Conservation (phyloP, 2,113 vertebrate genomes). For the Oreamnos americanus region DNA sequence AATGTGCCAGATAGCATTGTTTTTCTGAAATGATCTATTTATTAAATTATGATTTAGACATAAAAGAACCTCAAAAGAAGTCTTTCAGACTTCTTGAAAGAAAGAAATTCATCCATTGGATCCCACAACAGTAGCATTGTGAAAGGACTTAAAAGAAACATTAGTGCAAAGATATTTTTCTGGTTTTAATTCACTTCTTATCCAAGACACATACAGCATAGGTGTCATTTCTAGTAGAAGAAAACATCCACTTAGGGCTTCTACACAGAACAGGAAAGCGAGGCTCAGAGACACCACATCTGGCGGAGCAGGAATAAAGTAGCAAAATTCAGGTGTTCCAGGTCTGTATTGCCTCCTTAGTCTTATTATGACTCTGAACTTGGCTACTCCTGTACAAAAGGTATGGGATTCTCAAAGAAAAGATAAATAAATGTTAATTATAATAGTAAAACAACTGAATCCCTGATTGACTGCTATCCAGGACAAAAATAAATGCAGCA, state of each 20-base stretch:
- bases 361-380: background rate
- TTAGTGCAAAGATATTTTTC: background rate
- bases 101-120: background rate
- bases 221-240: background rate
- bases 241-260: background rate
- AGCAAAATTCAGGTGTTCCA: background rate
- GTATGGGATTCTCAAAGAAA: background rate
- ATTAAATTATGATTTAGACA: background rate
- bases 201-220: background rate
- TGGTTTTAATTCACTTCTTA: background rate
- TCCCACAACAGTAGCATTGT: background rate
- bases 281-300: background rate
- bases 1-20: background rate
- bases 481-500: background rate
- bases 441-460: background rate
- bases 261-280: background rate
- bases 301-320: background rate
- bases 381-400: background rate
- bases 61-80: background rate
- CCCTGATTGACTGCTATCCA: background rate
- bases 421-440: background rate
- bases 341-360: background rate
- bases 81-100: background rate
- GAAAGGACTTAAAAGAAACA: background rate
- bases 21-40: conserved; percentile 4